Conservation (phyloP, 2,888 invertebrate genomes). For the Deroplatys truncata region DNA sequence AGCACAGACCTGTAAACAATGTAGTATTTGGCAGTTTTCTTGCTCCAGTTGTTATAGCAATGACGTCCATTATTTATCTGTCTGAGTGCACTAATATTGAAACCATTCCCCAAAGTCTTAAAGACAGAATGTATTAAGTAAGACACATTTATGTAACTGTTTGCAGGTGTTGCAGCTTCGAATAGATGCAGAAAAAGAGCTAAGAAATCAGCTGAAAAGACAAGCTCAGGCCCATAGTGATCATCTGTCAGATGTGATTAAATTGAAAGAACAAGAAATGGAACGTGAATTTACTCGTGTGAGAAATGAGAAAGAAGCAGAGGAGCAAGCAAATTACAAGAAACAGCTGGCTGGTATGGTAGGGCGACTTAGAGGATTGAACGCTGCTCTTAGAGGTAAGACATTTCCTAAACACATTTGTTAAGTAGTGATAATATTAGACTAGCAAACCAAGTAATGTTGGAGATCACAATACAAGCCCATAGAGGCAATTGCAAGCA, state of each 20-base stretch:
- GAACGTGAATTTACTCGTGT: constrained; percentile 52
- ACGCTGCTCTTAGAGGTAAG: constrained; percentile 68
- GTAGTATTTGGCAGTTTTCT: too few relatives aligned
- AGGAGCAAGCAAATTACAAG: constrained; percentile 64
- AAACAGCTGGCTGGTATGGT: constrained; percentile 67
- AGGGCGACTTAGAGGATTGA: constrained; percentile 71
- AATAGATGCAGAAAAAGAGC: constrained; percentile 63
- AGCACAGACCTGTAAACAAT: too few relatives aligned
- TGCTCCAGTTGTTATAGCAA: too few relatives aligned
- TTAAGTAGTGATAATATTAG: too few relatives aligned
- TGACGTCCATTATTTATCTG: too few relatives aligned
- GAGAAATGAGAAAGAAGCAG: constrained; percentile 63
- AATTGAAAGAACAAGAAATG: constrained; percentile 55
- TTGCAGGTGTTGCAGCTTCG: constrained; percentile 60
- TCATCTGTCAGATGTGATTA: constrained; percentile 68
- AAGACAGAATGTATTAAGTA: too few relatives aligned
- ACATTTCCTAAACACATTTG: constrained; percentile 21
- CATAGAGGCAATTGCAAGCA: too few relatives aligned
- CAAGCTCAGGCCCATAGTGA: constrained; percentile 85
- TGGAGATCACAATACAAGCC: too few relatives aligned
- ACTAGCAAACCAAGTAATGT: too few relatives aligned
- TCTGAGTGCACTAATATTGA: too few relatives aligned
- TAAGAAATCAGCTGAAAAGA: constrained; percentile 73
- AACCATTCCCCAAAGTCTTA: too few relatives aligned
- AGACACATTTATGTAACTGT: neutral